phyloP scores from a whole-genome alignment of 1,140 invertebrate genomes.

The Lepeophtheirus salmonis region DNA sequence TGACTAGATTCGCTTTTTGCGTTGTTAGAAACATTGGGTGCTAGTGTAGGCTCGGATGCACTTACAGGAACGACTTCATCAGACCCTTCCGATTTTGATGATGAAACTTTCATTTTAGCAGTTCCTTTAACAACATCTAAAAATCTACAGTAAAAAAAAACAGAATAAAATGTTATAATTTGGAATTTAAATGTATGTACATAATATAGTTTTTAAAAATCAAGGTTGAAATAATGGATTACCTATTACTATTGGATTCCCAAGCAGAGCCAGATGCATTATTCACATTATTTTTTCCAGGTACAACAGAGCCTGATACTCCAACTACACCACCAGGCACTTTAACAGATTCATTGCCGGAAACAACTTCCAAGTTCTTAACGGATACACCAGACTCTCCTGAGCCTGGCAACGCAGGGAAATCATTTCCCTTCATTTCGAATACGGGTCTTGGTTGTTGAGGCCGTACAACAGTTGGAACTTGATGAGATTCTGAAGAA shows the following conservation, averaged over 20 bases:
- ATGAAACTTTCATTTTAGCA: constrained; percentile 5
- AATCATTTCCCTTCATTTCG: constrained; percentile 7
- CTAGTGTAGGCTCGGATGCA: not conserved
- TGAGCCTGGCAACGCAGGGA: not conserved
- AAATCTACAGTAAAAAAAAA: not conserved
- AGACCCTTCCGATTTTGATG: not conserved
- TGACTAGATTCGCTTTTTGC: not conserved
- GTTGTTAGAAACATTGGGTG: not conserved
- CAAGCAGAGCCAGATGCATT: not conserved
- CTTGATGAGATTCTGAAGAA: not conserved
- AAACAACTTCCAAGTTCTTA: too few relatives aligned
- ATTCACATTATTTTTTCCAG: not conserved
- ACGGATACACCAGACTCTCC: not conserved
- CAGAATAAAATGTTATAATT: not conserved
- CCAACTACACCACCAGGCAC: too few relatives aligned
- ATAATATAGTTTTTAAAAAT: too few relatives aligned
- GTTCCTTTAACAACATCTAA: constrained; percentile 18
- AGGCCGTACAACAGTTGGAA: not conserved
- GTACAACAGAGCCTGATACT: too few relatives aligned
- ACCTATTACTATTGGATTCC: not conserved
- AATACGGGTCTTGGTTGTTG: not conserved
- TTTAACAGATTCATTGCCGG: too few relatives aligned
- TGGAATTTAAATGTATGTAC: too few relatives aligned
- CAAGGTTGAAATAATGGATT: too few relatives aligned
- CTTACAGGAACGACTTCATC: not conserved